phyloP scores from a whole-genome alignment of 2,113 vertebrate species.

The Dicrurus megarhynchus region DNA sequence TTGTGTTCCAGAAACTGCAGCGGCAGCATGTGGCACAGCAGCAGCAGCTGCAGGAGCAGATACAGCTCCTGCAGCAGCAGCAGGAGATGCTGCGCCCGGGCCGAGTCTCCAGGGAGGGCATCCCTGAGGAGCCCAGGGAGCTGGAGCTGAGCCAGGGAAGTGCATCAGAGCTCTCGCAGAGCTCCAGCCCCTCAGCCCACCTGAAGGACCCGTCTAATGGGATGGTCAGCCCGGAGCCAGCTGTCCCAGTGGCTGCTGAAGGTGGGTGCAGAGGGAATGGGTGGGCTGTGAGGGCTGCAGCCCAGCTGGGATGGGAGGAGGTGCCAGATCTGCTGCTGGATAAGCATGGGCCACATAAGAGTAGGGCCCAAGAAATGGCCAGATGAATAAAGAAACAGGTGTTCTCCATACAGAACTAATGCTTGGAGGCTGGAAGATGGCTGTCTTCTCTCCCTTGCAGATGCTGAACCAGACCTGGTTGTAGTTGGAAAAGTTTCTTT shows the following conservation, averaged over 20 bases:
- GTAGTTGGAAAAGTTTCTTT: conserved; percentile 94
- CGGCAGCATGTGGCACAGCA: conserved; percentile 73
- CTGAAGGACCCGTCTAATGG: not conserved
- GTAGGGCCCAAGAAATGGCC: not conserved
- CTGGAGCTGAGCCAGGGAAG: not conserved
- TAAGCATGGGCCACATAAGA: not conserved
- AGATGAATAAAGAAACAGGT: not conserved
- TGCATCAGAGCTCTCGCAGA: not conserved
- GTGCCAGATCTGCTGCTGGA: not conserved
- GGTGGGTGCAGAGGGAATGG: not conserved
- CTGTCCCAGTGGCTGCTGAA: not conserved
- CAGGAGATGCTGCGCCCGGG: not conserved
- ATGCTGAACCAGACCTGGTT: conserved; percentile 61
- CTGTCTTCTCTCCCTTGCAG: not conserved
- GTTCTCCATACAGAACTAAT: not conserved
- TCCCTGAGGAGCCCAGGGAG: not conserved
- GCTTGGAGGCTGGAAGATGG: not conserved
- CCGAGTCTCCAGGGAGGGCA: not conserved
- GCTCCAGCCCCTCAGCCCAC: not conserved
- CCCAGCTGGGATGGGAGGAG: not conserved
- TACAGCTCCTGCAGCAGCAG: conserved; percentile 62
- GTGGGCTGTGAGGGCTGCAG: not conserved
- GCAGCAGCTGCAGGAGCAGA: conserved; percentile 71
- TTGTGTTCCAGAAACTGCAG: conserved; percentile 39
- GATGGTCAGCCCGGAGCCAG: rapidly evolving